These are phyloP conservation scores for Orthosia gracilis DNA, from an alignment of 2,888 invertebrate genomes.

Conservation along the genomic window DNA sequence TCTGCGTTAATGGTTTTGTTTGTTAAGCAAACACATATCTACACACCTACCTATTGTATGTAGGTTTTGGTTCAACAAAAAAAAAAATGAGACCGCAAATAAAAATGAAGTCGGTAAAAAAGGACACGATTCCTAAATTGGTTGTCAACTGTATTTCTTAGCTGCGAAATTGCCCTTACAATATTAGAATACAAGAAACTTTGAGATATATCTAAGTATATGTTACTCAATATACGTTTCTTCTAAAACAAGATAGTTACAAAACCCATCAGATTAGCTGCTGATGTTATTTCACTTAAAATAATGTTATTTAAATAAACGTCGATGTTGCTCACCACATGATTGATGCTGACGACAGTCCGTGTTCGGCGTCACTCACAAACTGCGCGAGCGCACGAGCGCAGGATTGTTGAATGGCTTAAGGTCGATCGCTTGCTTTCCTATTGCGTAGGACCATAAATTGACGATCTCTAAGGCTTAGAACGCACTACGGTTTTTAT, in stretches of 20 bases:
- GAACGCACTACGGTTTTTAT: too few relatives aligned
- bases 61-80: background rate
- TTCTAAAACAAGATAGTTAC: background rate
- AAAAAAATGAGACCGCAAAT: slow-evolving; percentile 1
- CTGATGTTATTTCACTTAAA: slow-evolving; percentile 15
- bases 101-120: slow-evolving; percentile 10
- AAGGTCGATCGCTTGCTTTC: slow-evolving; percentile 65
- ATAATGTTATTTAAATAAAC: slow-evolving; percentile 14
- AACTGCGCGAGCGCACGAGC: slow-evolving; percentile 58
- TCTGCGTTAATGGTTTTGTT: slow-evolving; percentile 3
- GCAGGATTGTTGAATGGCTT: slow-evolving; percentile 54
- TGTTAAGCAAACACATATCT: background rate
- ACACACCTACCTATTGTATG: background rate
- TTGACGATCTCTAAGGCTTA: slow-evolving; percentile 29
- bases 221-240: background rate
- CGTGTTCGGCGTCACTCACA: slow-evolving; percentile 61
- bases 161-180: slow-evolving; percentile 24
- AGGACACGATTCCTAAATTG: slow-evolving; percentile 7
- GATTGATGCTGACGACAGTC: slow-evolving; percentile 61
- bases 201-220: background rate
- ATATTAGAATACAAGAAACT: background rate
- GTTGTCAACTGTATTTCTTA: slow-evolving; percentile 15
- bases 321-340: slow-evolving; percentile 66
- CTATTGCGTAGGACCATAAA: slow-evolving; percentile 53
- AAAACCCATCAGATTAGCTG: background rate